A percentile compares a stretch with the other conserved stretches of the same genome.
These are phyloP conservation scores for Acanthopleura granulata DNA, from an alignment of 2,888 invertebrate genomes.

Conservation along the genomic window DNA sequence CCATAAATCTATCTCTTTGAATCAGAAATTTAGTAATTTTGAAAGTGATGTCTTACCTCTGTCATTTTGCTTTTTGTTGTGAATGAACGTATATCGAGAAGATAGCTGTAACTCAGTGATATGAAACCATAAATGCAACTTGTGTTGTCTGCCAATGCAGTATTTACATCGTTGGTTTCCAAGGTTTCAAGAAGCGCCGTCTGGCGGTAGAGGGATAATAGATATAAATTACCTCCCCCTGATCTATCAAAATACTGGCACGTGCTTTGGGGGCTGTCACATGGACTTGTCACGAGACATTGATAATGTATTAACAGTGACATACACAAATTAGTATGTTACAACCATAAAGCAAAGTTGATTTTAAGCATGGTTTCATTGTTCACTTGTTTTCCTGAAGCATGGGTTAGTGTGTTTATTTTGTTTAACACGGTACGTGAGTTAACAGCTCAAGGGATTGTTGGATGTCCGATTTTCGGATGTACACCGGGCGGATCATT, in stretches of 20 bases:
- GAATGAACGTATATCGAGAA: neutral
- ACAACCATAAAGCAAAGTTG: no score
- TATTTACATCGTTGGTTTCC: neutral
- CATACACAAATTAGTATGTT: no score
- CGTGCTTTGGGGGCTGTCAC: no score
- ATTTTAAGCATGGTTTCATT: no score
- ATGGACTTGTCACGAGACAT: no score
- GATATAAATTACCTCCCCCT: neutral
- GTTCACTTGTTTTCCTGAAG: no score
- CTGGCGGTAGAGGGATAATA: neutral
- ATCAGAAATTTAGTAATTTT: neutral
- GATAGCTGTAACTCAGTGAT: neutral
- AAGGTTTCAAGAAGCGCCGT: neutral
- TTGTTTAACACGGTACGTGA: no score
- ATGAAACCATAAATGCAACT: neutral
- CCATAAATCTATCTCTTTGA: no score
- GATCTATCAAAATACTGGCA: neutral
- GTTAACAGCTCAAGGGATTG: neutral
- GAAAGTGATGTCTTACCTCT: neutral
- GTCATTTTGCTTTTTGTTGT: neutral
- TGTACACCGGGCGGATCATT: conserved; percentile 7
- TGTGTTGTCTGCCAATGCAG: neutral
- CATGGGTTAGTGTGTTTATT: no score
- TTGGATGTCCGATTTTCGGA: neutral
- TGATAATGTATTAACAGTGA: no score